Percentiles rank a stretch among this genome's conserved stretches.
Evolutionary conservation across 2,888 invertebrate species (phyloP).

Genomic region (Microplitis deprimator): DNA sequence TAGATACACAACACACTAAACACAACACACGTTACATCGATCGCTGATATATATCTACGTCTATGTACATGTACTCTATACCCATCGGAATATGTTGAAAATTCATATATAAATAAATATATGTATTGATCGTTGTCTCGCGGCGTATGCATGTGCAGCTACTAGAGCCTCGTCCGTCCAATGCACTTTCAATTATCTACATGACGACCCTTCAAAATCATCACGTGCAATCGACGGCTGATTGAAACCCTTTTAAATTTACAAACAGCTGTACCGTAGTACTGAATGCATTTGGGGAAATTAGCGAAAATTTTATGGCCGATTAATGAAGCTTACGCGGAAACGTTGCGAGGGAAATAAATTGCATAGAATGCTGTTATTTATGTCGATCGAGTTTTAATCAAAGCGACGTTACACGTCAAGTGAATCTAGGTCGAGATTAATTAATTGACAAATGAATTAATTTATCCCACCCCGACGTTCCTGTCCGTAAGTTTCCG

Average conservation of each 20-base stretch:
- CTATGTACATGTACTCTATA: conserved; percentile 14
- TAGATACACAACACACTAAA: conserved; percentile 3
- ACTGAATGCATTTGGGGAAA: not conserved
- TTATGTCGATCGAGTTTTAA: not conserved
- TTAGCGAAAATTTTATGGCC: not conserved
- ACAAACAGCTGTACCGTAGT: not conserved
- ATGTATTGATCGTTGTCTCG: conserved; percentile 26
- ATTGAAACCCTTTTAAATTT: not conserved
- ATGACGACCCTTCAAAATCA: conserved; percentile 17
- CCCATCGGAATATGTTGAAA: conserved; percentile 8
- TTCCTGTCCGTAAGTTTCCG: too few relatives aligned
- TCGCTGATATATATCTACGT: not conserved
- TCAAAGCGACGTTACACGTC: not conserved
- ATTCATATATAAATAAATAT: conserved; percentile 39
- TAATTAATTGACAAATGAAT: not conserved
- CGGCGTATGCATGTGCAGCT: not conserved
- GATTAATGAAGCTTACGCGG: not conserved
- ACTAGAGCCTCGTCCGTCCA: conserved; percentile 10
- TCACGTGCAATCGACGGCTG: conserved; percentile 6
- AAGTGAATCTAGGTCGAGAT: not conserved
- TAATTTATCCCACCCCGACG: too few relatives aligned
- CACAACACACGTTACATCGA: conserved; percentile 7
- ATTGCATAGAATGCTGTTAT: not conserved
- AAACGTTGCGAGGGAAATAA: too few relatives aligned
- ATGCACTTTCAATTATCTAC: conserved; percentile 35